Evolutionary conservation across 2,113 vertebrate genomes (phyloP).

Genomic region (Variabilichromis moorii): DNA sequence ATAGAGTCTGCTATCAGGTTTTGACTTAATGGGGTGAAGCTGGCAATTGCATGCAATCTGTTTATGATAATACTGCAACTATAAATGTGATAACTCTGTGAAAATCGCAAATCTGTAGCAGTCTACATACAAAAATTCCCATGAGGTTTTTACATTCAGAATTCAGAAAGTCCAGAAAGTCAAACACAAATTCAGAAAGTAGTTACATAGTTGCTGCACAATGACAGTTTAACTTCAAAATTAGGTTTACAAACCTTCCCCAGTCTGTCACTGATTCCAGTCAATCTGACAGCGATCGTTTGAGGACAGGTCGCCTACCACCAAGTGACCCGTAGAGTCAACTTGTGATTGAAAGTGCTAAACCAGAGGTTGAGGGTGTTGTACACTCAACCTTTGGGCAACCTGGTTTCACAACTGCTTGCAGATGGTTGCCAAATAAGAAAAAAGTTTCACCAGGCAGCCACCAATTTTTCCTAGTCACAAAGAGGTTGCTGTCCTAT

Average conservation of each 20-base stretch:
- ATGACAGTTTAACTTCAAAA: neutral
- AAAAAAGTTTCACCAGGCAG: neutral
- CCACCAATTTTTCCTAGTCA: neutral
- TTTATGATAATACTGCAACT: neutral
- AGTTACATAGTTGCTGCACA: neutral
- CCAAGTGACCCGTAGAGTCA: neutral
- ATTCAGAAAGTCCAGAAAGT: neutral
- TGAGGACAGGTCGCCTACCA: neutral
- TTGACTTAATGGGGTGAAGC: neutral
- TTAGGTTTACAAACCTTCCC: neutral
- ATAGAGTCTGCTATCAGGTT: neutral
- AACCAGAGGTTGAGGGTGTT: neutral
- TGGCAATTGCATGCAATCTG: neutral
- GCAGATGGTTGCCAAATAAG: neutral
- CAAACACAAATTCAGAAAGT: neutral
- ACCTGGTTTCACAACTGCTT: neutral
- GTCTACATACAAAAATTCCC: neutral
- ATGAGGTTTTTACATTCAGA: neutral
- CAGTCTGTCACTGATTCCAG: neutral
- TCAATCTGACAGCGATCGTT: neutral
- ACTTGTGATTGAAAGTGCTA: neutral
- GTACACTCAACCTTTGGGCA: neutral
- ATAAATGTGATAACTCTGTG: neutral
- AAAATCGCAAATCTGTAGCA: fast-evolving
- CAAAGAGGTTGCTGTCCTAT: neutral